phyloP scores from a whole-genome alignment of 2,113 vertebrate species.

The Salminus brasiliensis region DNA sequence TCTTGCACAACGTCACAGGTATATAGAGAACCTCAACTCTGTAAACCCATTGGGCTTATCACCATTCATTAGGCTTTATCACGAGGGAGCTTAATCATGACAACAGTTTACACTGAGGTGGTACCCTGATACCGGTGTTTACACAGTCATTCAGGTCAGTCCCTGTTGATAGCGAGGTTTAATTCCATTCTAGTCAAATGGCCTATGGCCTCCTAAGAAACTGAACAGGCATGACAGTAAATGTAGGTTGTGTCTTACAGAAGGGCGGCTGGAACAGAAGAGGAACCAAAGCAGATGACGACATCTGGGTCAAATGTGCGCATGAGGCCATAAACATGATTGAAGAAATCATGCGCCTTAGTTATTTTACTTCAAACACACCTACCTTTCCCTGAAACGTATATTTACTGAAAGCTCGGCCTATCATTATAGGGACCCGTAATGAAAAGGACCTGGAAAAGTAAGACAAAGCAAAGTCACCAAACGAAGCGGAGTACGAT shows the following conservation, averaged over 20 bases:
- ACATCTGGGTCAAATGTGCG: neutral
- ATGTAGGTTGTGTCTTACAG: neutral
- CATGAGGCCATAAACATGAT: neutral
- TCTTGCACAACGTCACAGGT: neutral
- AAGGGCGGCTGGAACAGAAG: neutral
- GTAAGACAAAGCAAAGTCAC: constrained; percentile 4
- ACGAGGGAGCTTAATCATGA: neutral
- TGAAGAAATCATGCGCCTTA: neutral
- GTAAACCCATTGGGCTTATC: neutral
- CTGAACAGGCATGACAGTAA: neutral
- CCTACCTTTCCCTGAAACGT: constrained; percentile 15
- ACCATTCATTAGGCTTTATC: neutral
- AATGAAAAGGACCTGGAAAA: constrained; percentile 10
- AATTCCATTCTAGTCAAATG: constrained; percentile 20
- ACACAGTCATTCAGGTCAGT: neutral
- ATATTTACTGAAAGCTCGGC: neutral
- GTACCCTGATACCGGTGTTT: constrained; percentile 8
- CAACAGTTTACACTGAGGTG: neutral
- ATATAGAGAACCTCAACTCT: neutral
- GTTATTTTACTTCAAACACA: constrained; percentile 7
- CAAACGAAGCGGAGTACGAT: neutral
- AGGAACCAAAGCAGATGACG: neutral
- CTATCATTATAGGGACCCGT: constrained; percentile 19
- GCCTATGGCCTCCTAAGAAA: neutral
- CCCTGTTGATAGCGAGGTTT: neutral